Evolutionary conservation across 2,888 invertebrate genomes (phyloP).

Genomic region (Conchocele bisecta): DNA sequence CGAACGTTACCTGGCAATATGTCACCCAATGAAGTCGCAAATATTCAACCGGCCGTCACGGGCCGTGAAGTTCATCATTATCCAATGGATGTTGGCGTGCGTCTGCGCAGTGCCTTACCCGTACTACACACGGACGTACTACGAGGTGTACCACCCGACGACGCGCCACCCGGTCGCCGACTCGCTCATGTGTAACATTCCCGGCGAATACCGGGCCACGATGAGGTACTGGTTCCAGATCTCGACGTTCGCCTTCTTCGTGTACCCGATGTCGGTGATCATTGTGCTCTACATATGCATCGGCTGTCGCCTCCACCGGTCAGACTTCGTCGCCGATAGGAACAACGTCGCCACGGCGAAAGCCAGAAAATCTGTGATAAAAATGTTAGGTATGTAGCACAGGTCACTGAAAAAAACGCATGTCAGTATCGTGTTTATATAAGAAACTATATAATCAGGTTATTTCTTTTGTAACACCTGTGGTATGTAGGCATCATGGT

Average conservation of each 20-base stretch:
- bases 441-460: too few relatives aligned
- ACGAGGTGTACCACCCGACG: conserved; percentile 60
- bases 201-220: conserved; percentile 60
- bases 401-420: neutral
- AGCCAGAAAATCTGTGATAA: conserved; percentile 73
- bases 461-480: too few relatives aligned
- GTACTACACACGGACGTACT: conserved; percentile 73
- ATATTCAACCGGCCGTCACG: conserved; percentile 92
- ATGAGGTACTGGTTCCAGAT: conserved; percentile 87
- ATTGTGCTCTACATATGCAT: conserved; percentile 87
- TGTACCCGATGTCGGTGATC: conserved; percentile 89
- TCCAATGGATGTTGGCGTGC: conserved; percentile 90
- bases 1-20: conserved; percentile 94
- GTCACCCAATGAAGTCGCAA: conserved; percentile 92
- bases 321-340: conserved; percentile 52
- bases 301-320: conserved; percentile 73
- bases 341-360: conserved; percentile 48
- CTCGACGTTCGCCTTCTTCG: conserved; percentile 92
- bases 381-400: conserved; percentile 79
- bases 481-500: too few relatives aligned
- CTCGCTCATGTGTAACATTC: conserved; percentile 78
- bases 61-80: conserved; percentile 90
- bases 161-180: conserved; percentile 66
- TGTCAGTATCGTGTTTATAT: too few relatives aligned
- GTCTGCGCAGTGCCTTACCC: conserved; percentile 86